phyloP scores from a whole-genome alignment of 2,797 vertebrate genomes.

The Huso huso region DNA sequence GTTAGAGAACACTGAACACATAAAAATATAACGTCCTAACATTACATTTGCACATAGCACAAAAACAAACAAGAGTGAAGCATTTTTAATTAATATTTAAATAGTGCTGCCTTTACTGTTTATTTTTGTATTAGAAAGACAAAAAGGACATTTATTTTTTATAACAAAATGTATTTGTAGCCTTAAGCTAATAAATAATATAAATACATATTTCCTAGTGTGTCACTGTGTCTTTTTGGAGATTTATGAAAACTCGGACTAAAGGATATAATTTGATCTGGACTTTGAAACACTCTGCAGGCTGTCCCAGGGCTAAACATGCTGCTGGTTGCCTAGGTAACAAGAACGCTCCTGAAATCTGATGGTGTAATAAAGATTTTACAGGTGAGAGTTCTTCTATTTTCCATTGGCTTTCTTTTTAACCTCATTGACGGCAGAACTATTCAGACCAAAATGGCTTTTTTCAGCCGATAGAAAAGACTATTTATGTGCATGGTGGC shows the following conservation, averaged over 20 bases:
- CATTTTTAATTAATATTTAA: too few relatives aligned
- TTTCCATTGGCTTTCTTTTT: background rate
- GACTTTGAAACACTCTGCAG: conserved; percentile 1
- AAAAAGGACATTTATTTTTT: too few relatives aligned
- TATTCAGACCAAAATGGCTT: background rate
- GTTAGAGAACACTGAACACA: too few relatives aligned
- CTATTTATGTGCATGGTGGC: too few relatives aligned
- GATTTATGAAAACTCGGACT: background rate
- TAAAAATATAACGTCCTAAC: too few relatives aligned
- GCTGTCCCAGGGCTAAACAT: background rate
- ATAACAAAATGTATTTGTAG: too few relatives aligned
- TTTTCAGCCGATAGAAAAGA: background rate
- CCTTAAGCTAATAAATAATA: too few relatives aligned
- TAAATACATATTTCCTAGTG: background rate
- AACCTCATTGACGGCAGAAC: background rate
- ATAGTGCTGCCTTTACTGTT: too few relatives aligned
- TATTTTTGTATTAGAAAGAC: too few relatives aligned
- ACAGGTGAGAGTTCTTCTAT: conserved; percentile 9
- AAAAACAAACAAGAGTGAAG: too few relatives aligned
- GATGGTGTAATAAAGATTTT: conserved; percentile 7
- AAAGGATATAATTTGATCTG: background rate
- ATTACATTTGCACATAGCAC: too few relatives aligned
- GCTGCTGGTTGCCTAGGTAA: conserved; percentile 1
- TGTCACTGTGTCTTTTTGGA: background rate
- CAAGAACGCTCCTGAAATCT: background rate